Conservation (phyloP, 2,113 vertebrate species). For the Leptobrachium leishanense region DNA sequence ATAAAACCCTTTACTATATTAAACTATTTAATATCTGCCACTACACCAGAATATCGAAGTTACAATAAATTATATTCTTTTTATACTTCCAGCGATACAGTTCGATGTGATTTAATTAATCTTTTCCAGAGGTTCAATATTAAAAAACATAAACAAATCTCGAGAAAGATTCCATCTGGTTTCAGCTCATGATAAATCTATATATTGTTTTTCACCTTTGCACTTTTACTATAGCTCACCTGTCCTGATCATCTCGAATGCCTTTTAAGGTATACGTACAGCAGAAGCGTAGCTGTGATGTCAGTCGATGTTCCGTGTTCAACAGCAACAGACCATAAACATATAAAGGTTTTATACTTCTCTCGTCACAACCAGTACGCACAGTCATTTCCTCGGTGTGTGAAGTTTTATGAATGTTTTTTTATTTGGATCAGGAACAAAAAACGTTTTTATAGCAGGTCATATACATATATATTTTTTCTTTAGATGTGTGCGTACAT, state of each 20-base stretch:
- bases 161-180: conserved; percentile 9
- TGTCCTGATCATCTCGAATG: conserved; percentile 7
- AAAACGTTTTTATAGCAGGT: conserved; percentile 53
- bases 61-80: too few relatives aligned
- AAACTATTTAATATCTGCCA: too few relatives aligned
- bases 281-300: conserved; percentile 57
- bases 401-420: conserved; percentile 56
- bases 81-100: too few relatives aligned
- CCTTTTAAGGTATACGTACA: conserved; percentile 56
- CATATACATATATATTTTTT: conserved; percentile 39
- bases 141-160: neutral
- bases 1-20: too few relatives aligned
- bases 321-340: conserved; percentile 60
- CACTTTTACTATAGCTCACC: neutral
- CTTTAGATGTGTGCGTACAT: conserved; percentile 28
- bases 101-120: neutral
- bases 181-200: conserved; percentile 8
- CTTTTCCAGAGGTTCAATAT: neutral
- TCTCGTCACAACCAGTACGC: conserved; percentile 54
- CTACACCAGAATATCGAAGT: too few relatives aligned
- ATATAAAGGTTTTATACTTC: conserved; percentile 48
- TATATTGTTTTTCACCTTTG: conserved; percentile 53
- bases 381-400: conserved; percentile 50
- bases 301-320: conserved; percentile 60
- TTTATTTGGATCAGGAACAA: conserved; percentile 54